Conservation (phyloP, 2,888 invertebrate genomes). For the Chrysopilus asiliformis region DNA sequence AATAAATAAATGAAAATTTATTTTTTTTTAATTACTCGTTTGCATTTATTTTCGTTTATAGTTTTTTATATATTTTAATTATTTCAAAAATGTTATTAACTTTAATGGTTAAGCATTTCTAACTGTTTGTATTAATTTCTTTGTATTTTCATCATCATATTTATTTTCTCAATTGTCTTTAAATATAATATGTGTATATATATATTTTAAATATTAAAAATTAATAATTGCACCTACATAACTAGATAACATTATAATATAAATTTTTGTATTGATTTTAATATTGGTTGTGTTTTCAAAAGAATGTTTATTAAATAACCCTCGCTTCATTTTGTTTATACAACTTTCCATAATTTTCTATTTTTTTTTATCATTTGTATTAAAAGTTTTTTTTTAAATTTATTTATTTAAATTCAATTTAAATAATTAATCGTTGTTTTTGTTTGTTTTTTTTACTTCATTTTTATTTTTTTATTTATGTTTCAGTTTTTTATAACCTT, state of each 20-base stretch:
- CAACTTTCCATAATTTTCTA: constrained; percentile 15
- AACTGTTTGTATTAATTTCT: neutral
- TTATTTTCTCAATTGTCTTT: too few species aligned
- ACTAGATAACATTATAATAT: constrained; percentile 33
- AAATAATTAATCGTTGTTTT: neutral
- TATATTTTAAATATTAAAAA: neutral
- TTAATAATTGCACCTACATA: constrained; percentile 28
- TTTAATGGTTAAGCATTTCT: too few species aligned
- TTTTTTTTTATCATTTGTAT: constrained; percentile 8
- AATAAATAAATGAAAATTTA: too few species aligned
- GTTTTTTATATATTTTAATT: too few species aligned
- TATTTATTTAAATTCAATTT: neutral
- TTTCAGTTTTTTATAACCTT: neutral
- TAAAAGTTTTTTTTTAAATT: neutral
- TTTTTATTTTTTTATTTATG: neutral
- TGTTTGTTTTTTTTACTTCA: too few species aligned
- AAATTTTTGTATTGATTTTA: too few species aligned
- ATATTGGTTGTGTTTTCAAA: too few species aligned
- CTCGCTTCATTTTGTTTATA: constrained; percentile 23
- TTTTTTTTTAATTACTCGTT: constrained; percentile 1
- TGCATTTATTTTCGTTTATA: too few species aligned
- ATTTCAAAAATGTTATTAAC: too few species aligned
- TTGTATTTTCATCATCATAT: constrained; percentile 6
- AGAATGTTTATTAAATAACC: too few species aligned
- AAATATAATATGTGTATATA: too few species aligned